These are phyloP conservation scores for Tragulus kanchil DNA, from an alignment of 2,113 vertebrate species.

Conservation along the genomic window DNA sequence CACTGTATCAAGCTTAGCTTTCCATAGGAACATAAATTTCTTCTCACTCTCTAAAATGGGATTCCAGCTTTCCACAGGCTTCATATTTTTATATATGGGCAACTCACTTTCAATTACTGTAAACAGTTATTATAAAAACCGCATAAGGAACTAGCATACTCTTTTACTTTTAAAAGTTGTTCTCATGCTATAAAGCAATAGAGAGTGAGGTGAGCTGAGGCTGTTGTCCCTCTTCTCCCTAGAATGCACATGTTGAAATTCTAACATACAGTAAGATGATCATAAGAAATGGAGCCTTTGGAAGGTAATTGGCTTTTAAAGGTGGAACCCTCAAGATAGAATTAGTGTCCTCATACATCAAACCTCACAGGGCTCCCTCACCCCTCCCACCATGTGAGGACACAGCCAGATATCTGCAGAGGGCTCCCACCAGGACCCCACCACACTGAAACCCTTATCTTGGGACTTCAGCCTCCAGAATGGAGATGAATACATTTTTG, in stretches of 20 bases:
- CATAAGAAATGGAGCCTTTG: neutral
- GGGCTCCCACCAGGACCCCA: neutral
- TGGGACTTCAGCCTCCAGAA: neutral
- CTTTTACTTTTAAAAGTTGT: neutral
- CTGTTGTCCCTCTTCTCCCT: neutral
- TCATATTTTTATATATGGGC: neutral
- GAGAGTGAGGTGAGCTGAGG: too few relatives aligned
- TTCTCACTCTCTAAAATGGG: too few relatives aligned
- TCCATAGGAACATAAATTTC: rapidly evolving
- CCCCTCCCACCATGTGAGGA: too few relatives aligned
- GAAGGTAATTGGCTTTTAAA: neutral
- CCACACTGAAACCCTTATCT: neutral
- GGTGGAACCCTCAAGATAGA: neutral
- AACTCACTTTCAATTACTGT: neutral
- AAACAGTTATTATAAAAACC: neutral
- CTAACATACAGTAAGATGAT: neutral
- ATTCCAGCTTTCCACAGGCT: neutral
- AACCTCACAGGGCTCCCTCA: neutral
- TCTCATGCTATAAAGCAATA: neutral
- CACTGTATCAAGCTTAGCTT: rapidly evolving
- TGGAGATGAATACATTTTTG: neutral
- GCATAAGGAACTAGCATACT: neutral
- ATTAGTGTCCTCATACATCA: neutral
- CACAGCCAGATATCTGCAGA: neutral
- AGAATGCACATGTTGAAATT: neutral